A percentile compares a stretch with the other conserved stretches of the same genome.
Evolutionary conservation across 1,140 invertebrate species (phyloP).

Genomic region (Centruroides sculpturatus): DNA sequence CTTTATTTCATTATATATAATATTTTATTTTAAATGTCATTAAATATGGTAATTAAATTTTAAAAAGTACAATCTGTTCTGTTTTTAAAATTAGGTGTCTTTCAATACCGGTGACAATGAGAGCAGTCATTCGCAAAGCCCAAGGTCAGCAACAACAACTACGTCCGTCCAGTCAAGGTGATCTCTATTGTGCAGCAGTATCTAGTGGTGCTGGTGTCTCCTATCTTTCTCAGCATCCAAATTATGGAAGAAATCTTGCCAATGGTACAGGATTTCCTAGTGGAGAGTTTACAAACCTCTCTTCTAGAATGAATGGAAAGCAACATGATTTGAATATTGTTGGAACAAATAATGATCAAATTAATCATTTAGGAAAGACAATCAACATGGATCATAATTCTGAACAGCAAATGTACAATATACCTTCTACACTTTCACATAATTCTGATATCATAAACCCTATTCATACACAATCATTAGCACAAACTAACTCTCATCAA

Average conservation of each 20-base stretch:
- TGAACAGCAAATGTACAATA: not conserved
- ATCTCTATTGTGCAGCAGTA: slow-evolving; percentile 11
- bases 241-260: slow-evolving; percentile 11
- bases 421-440: too few species aligned
- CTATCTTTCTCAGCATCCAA: slow-evolving; percentile 12
- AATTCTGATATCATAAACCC: too few species aligned
- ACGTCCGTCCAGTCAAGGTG: slow-evolving; percentile 21
- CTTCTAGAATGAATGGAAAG: slow-evolving; percentile 14
- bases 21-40: not conserved
- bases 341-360: not conserved
- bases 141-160: slow-evolving; percentile 18
- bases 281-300: slow-evolving; percentile 13
- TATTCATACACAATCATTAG: too few species aligned
- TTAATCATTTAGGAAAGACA: slow-evolving; percentile 1
- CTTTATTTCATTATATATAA: too few species aligned
- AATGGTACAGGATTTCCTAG: slow-evolving; percentile 13
- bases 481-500: not conserved
- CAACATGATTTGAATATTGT: slow-evolving; percentile 1
- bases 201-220: slow-evolving; percentile 5
- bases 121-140: slow-evolving; percentile 49
- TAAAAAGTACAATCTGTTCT: not conserved
- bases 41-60: not conserved
- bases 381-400: not conserved
- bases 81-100: slow-evolving; percentile 41
- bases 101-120: slow-evolving; percentile 78